A percentile compares a stretch with the other conserved stretches of the same genome.
Conservation (phyloP, 1,140 invertebrate species). For the Hycleus cichorii region DNA sequence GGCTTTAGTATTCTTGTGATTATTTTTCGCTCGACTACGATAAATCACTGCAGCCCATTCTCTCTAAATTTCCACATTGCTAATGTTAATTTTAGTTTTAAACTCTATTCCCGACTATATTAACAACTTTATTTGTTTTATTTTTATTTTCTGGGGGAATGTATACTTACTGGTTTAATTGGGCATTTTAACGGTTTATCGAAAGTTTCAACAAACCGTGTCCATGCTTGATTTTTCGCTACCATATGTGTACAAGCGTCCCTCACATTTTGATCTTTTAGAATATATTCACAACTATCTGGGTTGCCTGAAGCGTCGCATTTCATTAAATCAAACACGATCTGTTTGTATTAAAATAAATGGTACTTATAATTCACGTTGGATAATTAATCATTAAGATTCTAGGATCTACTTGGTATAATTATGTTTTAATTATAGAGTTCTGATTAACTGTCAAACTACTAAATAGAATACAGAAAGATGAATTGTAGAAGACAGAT, state of each 20-base stretch:
- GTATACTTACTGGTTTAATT: slow-evolving; percentile 27
- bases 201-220: slow-evolving; percentile 22
- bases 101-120: neutral
- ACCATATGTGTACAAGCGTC: slow-evolving; percentile 24
- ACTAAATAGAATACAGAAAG: too few species aligned
- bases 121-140: neutral
- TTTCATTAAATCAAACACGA: slow-evolving; percentile 26
- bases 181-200: slow-evolving; percentile 24
- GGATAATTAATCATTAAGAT: slow-evolving; percentile 24
- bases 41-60: slow-evolving; percentile 7
- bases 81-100: neutral
- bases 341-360: slow-evolving; percentile 16
- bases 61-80: neutral
- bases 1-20: slow-evolving; percentile 10
- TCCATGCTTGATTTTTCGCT: slow-evolving; percentile 26
- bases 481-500: too few species aligned
- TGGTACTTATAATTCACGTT: slow-evolving; percentile 2
- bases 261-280: slow-evolving; percentile 25
- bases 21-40: slow-evolving; percentile 11
- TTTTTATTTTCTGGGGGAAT: neutral
- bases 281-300: slow-evolving; percentile 29
- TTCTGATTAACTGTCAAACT: slow-evolving; percentile 17
- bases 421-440: slow-evolving; percentile 27
- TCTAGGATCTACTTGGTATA: slow-evolving; percentile 14
- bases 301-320: slow-evolving; percentile 28